Evolutionary conservation across 2,113 vertebrate genomes (phyloP).

Genomic region (Redunca redunca): DNA sequence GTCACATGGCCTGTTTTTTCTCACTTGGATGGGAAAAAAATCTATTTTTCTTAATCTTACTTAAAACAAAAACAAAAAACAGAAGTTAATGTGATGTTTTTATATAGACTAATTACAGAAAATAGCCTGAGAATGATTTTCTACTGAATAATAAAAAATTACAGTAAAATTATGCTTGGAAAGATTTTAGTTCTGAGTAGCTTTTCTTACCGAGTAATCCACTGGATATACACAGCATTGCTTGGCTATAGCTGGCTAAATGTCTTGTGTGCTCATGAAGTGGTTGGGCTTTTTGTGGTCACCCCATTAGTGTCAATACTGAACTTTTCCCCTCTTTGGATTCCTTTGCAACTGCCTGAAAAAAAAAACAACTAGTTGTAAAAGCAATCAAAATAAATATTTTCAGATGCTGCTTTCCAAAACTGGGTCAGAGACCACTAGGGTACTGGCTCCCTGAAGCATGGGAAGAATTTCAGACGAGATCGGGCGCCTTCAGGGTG

Average conservation of each 20-base stretch:
- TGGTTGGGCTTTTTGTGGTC: neutral
- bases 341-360: neutral
- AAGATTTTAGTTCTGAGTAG: neutral
- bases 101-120: neutral
- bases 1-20: neutral
- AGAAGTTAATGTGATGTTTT: neutral
- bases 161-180: neutral
- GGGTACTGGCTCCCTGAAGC: neutral
- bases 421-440: neutral
- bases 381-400: neutral
- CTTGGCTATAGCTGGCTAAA: neutral
- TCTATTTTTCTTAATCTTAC: conserved; percentile 9
- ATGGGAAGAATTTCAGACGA: neutral
- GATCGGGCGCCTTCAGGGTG: rapidly evolving
- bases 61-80: neutral
- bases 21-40: neutral
- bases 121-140: neutral
- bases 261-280: neutral
- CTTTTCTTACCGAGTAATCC: neutral
- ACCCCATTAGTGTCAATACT: neutral
- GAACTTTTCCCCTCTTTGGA: neutral
- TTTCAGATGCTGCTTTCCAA: neutral
- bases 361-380: neutral
- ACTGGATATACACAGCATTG: neutral
- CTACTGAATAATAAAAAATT: neutral